phyloP scores from a whole-genome alignment of 53 echinoderm and acorn worm genomes.

The Echinarachnius parma region DNA sequence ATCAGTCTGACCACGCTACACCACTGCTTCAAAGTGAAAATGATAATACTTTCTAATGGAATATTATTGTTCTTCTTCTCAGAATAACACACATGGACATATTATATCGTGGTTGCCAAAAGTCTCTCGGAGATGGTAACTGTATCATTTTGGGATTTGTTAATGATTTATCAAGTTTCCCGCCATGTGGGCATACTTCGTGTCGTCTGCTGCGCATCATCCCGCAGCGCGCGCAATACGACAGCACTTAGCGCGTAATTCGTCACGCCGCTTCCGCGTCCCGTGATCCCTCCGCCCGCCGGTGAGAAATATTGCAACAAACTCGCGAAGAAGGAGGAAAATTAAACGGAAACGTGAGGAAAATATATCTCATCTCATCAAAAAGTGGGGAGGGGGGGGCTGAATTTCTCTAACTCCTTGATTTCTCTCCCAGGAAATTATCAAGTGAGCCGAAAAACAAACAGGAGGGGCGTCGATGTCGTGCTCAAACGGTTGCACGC shows the following conservation, averaged over 20 bases:
- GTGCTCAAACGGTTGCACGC: constrained; percentile 27
- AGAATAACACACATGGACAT: constrained; percentile 11
- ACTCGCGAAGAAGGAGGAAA: not conserved
- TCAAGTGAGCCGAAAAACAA: constrained; percentile 44
- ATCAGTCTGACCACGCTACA: too few species aligned
- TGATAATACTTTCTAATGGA: too few species aligned
- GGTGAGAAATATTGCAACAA: not conserved
- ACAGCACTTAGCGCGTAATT: not conserved
- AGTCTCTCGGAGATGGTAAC: too few species aligned
- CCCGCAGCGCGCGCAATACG: not conserved
- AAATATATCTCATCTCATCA: not conserved
- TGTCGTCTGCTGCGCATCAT: constrained; percentile 4
- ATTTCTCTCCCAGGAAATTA: too few species aligned
- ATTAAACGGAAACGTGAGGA: not conserved
- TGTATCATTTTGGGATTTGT: too few species aligned
- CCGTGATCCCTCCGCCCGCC: not conserved
- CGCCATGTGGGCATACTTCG: constrained; percentile 31
- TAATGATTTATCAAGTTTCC: too few species aligned
- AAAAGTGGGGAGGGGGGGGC: not conserved
- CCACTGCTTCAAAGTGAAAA: too few species aligned
- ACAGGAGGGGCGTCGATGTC: constrained; percentile 16
- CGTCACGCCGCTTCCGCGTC: too few species aligned
- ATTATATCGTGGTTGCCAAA: too few species aligned
- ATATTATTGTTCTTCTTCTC: too few species aligned
- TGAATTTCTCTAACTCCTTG: not conserved